Evolutionary conservation across 2,888 invertebrate genomes (phyloP).

Genomic region (Phorcus lineatus): DNA sequence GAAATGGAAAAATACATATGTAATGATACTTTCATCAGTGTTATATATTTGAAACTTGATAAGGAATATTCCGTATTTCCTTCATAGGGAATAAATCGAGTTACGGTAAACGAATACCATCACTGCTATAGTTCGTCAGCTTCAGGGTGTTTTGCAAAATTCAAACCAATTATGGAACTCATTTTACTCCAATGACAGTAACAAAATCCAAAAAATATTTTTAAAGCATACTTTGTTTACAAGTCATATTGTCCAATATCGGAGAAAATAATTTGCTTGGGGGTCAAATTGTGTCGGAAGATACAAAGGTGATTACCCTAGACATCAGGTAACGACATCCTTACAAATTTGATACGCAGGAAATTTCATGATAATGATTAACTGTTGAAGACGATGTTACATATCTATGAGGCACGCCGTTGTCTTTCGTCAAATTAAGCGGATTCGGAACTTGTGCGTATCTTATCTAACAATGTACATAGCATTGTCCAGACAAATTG

Average conservation of each 20-base stretch:
- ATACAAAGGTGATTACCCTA: background rate
- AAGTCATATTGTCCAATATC: background rate
- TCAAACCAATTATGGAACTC: background rate
- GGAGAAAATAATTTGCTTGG: background rate
- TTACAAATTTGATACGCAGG: background rate
- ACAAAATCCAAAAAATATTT: background rate
- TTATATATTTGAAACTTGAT: background rate
- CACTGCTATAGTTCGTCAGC: background rate
- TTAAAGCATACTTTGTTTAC: background rate
- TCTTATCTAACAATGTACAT: conserved; percentile 22
- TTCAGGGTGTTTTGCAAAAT: background rate
- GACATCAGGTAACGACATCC: background rate
- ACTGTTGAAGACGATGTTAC: background rate
- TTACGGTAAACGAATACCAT: background rate
- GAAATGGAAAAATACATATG: background rate
- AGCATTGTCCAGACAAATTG: conserved; percentile 16
- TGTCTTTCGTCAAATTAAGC: background rate
- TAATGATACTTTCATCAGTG: background rate
- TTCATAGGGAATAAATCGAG: background rate
- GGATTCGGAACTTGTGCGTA: background rate
- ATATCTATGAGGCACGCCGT: background rate
- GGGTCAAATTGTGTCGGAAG: background rate
- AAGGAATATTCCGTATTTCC: background rate
- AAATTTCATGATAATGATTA: conserved; percentile 8
- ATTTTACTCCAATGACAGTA: background rate